Base-by-base conservation (phyloP, 2,113 vertebrate genomes). In the Cinclus cinclus region DNA sequence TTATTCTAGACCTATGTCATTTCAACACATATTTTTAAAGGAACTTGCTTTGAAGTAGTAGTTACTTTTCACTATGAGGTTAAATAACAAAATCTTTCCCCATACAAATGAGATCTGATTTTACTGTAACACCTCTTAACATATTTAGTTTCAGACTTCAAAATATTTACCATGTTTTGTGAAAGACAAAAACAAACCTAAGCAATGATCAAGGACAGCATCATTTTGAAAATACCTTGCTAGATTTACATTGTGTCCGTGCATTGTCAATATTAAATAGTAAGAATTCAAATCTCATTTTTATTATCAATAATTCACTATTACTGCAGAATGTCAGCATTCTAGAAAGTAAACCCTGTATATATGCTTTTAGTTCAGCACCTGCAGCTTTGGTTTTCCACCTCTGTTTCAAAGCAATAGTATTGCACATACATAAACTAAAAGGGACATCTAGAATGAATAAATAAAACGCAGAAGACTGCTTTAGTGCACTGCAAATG, bases 51-150 rank as follows among this genome's bases (percentile, higher is more conserved):
- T 71, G 47, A 81, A 81, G 27, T n/a, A n/a, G n/a, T n/a, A n/a
- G n/a, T n/a, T n/a, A n/a, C n/a, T n/a, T n/a, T n/a, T n/a, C n/a
- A n/a, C n/a, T n/a, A n/a, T n/a, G n/a, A n/a, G n/a, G n/a, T n/a
- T n/a, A n/a, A n/a, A 50, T 78, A 96, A 87, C 50, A 46, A 91
- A 89, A 81, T 94, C 55, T 88, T 80, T 55, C 6, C 62, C 71
- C 42, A 68, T 55, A 74, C 27, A 96, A 96, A 78, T 77, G 35
- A 92, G 62, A 93, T 78, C 55, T 89, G 67, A 84, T 94, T 97
- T 96, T 94, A 94, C 64, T 59, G n/a, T 90, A 89, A 92, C 55
- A 96, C 33, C 49, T 97, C 65, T 95, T 92, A 96, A 59, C 49
- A 53, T 85, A 96, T 35, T 80, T 95, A 62, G 55, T 87, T 93